Evolutionary conservation across 2,797 vertebrate genomes (phyloP).

Genomic region (Gadopsis bispinosus): DNA sequence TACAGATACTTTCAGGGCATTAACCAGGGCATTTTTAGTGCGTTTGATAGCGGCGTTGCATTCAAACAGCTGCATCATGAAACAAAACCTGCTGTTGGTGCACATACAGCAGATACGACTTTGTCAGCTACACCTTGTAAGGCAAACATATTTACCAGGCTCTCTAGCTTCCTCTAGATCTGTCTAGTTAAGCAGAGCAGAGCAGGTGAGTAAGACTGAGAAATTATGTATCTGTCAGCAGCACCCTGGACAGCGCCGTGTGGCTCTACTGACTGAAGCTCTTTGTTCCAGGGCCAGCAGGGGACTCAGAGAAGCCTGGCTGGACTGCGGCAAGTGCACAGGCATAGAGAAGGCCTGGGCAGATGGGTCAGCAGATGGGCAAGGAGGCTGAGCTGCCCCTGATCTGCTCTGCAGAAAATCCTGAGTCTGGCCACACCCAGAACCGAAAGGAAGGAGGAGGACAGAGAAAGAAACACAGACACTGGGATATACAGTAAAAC

Average conservation of each 20-base stretch:
- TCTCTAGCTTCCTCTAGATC: constrained; percentile 40
- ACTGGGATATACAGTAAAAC: constrained; percentile 7
- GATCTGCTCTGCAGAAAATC: constrained; percentile 81
- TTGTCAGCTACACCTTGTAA: constrained; percentile 53
- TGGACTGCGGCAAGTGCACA: constrained; percentile 45
- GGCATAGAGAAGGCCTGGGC: constrained; percentile 74
- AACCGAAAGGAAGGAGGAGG: constrained; percentile 30
- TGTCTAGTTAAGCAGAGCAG: constrained; percentile 64
- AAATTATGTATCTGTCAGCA: constrained; percentile 79
- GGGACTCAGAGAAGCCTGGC: constrained; percentile 60
- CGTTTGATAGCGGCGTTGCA: constrained; percentile 6
- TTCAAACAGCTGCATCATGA: constrained; percentile 26
- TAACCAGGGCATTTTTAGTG: constrained; percentile 2
- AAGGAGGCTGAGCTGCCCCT: constrained; percentile 83
- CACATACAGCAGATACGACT: constrained; percentile 40
- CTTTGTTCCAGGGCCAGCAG: constrained; percentile 76
- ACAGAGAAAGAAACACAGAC: constrained; percentile 24
- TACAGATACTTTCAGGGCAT: background rate
- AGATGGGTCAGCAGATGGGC: constrained; percentile 96
- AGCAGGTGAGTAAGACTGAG: constrained; percentile 66
- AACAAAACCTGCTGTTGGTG: constrained; percentile 35
- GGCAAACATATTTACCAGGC: constrained; percentile 50
- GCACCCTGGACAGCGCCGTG: constrained; percentile 87
- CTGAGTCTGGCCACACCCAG: constrained; percentile 71
- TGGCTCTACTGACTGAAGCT: constrained; percentile 71